phyloP scores from a whole-genome alignment of 2,797 vertebrate genomes.

The Chelidonichthys spinosus region DNA sequence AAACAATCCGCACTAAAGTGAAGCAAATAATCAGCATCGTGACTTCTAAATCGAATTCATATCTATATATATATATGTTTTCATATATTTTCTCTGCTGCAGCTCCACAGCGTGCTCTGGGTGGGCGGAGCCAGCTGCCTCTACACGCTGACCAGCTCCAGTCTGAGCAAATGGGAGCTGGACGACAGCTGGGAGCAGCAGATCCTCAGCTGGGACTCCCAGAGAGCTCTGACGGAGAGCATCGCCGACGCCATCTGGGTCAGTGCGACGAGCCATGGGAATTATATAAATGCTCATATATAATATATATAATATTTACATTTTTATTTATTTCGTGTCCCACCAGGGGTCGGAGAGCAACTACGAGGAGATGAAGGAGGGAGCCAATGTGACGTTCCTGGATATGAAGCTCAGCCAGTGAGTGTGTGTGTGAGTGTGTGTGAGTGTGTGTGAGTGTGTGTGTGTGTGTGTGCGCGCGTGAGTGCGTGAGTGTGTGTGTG shows the following conservation, averaged over 20 bases:
- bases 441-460: too few relatives aligned
- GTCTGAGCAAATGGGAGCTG: conserved; percentile 92
- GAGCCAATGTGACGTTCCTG: conserved; percentile 89
- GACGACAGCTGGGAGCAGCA: conserved; percentile 89
- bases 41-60: not conserved
- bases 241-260: conserved; percentile 96
- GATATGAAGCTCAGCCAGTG: conserved; percentile 93
- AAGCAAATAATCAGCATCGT: not conserved
- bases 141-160: conserved; percentile 90
- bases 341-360: conserved; percentile 93
- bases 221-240: conserved; percentile 86
- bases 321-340: not conserved
- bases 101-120: conserved; percentile 93
- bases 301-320: too few relatives aligned
- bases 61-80: not conserved
- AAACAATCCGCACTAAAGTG: not conserved
- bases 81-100: conserved; percentile 16
- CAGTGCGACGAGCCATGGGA: conserved; percentile 54
- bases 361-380: conserved; percentile 92
- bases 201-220: conserved; percentile 89
- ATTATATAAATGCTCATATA: too few relatives aligned
- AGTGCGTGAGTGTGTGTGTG: too few relatives aligned
- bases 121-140: conserved; percentile 81
- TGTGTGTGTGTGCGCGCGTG: too few relatives aligned
- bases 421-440: conserved; percentile 62